Conservation (phyloP, 1,140 invertebrate species). For the Odontomachus brunneus region DNA sequence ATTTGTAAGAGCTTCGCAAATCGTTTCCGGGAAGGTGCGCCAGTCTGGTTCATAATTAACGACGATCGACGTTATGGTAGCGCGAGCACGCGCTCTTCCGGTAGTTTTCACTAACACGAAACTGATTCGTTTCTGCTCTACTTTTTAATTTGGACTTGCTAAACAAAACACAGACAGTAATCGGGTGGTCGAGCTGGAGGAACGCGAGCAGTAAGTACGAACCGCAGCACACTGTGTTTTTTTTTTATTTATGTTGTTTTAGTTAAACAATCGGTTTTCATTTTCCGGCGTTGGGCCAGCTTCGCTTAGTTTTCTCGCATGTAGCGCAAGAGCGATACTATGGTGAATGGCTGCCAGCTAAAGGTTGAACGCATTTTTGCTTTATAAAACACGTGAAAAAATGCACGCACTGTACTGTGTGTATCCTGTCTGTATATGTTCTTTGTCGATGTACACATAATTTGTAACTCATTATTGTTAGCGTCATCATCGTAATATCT, state of each 20-base stretch:
- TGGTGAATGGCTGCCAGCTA: constrained; percentile 11
- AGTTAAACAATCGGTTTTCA: constrained; percentile 46
- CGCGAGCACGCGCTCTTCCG: constrained; percentile 50
- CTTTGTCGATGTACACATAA: not conserved
- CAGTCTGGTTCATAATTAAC: constrained; percentile 51
- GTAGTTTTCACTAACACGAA: constrained; percentile 81
- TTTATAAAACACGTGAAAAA: constrained; percentile 18
- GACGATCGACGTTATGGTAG: constrained; percentile 56
- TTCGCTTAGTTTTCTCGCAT: constrained; percentile 25
- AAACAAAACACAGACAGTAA: constrained; percentile 89
- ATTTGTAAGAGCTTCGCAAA: not conserved
- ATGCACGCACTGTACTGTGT: not conserved
- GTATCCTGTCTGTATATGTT: not conserved
- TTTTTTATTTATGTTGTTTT: constrained; percentile 62
- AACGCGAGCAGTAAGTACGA: constrained; percentile 93
- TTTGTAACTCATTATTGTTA: constrained; percentile 1
- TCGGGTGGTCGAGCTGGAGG: constrained; percentile 90
- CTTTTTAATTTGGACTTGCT: constrained; percentile 85
- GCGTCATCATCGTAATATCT: not conserved
- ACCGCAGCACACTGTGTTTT: constrained; percentile 70
- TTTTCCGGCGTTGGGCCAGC: constrained; percentile 12
- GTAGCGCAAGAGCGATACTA: constrained; percentile 1
- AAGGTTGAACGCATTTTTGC: constrained; percentile 35
- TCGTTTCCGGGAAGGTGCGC: not conserved
- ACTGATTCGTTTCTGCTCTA: constrained; percentile 85